Evolutionary conservation across 2,888 invertebrate genomes (phyloP).

Genomic region (Macrophya annulata): DNA sequence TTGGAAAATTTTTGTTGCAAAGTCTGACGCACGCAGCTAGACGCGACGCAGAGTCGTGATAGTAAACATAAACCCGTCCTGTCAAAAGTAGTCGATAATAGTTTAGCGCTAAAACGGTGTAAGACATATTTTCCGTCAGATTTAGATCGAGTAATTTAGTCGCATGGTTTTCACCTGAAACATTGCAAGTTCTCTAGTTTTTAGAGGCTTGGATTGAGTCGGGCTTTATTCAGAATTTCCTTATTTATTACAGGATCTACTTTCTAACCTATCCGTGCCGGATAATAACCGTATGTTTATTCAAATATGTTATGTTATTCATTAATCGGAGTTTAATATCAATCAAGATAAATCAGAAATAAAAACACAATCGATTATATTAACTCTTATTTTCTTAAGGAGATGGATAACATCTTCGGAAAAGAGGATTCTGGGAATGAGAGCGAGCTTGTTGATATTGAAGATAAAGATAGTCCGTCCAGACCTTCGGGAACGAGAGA

Average conservation of each 20-base stretch:
- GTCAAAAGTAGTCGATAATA: conserved; percentile 24
- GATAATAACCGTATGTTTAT: neutral
- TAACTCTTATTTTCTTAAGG: neutral
- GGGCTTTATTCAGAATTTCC: neutral
- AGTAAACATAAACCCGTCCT: conserved; percentile 28
- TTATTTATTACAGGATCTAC: neutral
- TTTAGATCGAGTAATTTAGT: neutral
- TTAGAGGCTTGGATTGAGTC: neutral
- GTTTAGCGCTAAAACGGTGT: conserved; percentile 22
- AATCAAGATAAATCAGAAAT: neutral
- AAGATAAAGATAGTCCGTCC: conserved; percentile 63
- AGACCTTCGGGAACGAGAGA: conserved; percentile 62
- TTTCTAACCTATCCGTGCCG: conserved; percentile 18
- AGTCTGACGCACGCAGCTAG: conserved; percentile 23
- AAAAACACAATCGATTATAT: neutral
- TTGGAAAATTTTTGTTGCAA: neutral
- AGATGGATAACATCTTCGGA: conserved; percentile 73
- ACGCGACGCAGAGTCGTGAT: neutral
- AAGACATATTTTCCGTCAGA: neutral
- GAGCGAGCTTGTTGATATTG: conserved; percentile 66
- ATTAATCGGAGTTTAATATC: neutral
- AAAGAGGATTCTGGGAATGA: conserved; percentile 74
- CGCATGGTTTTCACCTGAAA: neutral
- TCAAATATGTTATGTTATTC: neutral
- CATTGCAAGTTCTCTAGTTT: neutral